These are phyloP conservation scores for Leptogaster cylindrica DNA, from an alignment of 2,888 invertebrate species.

Conservation along the genomic window DNA sequence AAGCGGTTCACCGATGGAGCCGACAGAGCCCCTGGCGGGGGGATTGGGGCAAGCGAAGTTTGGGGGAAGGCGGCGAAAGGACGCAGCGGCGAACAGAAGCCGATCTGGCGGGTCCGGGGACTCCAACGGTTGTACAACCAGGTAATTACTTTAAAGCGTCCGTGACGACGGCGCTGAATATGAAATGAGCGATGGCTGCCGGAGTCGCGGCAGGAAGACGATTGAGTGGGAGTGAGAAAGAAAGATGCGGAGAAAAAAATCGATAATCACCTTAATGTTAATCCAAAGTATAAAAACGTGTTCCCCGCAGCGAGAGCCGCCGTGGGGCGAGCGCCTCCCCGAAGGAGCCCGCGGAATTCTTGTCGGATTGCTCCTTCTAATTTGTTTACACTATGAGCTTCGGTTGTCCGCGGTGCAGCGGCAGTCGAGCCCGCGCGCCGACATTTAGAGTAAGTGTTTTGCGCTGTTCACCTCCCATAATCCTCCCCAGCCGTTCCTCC, in stretches of 20 bases:
- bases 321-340: slow-evolving; percentile 41
- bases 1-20: neutral
- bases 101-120: neutral
- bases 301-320: slow-evolving; percentile 49
- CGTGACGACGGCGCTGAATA: slow-evolving; percentile 46
- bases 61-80: too few species aligned
- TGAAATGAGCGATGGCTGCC: slow-evolving; percentile 45
- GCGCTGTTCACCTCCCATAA: slow-evolving; percentile 20
- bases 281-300: slow-evolving; percentile 61
- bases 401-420: slow-evolving; percentile 53
- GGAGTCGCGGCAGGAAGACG: slow-evolving; percentile 41
- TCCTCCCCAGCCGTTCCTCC: neutral
- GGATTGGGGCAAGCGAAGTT: neutral
- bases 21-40: neutral
- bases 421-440: neutral
- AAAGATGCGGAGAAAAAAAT: slow-evolving; percentile 40
- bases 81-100: too few species aligned
- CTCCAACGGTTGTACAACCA: neutral
- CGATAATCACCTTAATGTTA: slow-evolving; percentile 43
- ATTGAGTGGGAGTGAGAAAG: too few species aligned
- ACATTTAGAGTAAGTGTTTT: slow-evolving; percentile 11
- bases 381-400: slow-evolving; percentile 61
- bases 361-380: slow-evolving; percentile 53
- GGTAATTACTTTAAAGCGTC: slow-evolving; percentile 21
- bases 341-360: slow-evolving; percentile 37